Percentiles rank a stretch among this genome's conserved stretches.
Evolutionary conservation across 2,888 invertebrate genomes (phyloP).

Genomic region (Rambutsinella grinnellia): DNA sequence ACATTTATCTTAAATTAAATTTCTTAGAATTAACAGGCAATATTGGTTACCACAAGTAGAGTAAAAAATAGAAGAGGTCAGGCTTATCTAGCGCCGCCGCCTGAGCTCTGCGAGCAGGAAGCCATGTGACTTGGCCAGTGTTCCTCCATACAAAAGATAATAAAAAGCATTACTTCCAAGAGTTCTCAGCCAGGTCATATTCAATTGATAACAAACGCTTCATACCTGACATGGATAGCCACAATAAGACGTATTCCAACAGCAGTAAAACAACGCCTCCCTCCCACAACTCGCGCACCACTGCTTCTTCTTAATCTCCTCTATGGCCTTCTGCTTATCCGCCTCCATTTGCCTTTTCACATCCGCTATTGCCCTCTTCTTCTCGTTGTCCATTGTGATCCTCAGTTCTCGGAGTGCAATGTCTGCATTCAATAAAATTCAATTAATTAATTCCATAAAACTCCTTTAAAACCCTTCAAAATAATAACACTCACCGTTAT

Average conservation of each 20-base stretch:
- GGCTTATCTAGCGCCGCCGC: conserved; percentile 29
- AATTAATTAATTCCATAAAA: no score
- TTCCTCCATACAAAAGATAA: conserved; percentile 71
- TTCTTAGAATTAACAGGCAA: no score
- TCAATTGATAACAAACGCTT: background rate
- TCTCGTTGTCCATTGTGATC: conserved; percentile 79
- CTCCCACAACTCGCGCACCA: conserved; percentile 92
- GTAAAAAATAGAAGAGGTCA: no score
- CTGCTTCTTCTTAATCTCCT: conserved; percentile 86
- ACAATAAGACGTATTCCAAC: conserved; percentile 97
- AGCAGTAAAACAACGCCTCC: conserved; percentile 93
- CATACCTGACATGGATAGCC: conserved; percentile 84
- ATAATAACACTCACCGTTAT: conserved; percentile 72
- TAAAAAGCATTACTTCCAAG: background rate
- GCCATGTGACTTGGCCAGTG: conserved; percentile 86
- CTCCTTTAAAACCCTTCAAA: background rate
- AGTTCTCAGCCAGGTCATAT: background rate
- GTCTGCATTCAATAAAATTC: conserved; percentile 71
- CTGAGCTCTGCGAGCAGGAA: conserved; percentile 72
- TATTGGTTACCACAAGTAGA: no score
- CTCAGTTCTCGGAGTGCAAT: conserved; percentile 79
- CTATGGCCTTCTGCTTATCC: conserved; percentile 80
- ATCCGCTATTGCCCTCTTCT: conserved; percentile 76
- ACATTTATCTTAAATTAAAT: no score
- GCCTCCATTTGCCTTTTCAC: conserved; percentile 77